phyloP scores from a whole-genome alignment of 2,113 vertebrate species.

The Hippocampus mohnikei region DNA sequence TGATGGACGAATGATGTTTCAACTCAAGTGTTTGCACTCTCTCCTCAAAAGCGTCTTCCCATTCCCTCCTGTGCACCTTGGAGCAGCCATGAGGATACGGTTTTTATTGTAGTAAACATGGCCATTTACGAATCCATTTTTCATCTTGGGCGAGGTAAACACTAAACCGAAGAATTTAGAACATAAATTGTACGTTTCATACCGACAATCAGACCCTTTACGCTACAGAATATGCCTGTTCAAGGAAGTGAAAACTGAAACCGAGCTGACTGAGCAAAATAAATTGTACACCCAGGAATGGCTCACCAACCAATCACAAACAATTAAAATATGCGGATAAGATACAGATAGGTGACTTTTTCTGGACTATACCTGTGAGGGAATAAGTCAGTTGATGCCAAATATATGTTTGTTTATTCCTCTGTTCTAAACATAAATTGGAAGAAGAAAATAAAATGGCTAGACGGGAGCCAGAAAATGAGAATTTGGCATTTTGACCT shows the following conservation, averaged over 20 bases:
- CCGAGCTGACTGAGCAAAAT: not conserved
- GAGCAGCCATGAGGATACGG: conserved; percentile 29
- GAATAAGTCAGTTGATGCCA: too few species aligned
- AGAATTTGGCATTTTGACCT: not conserved
- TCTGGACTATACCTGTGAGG: too few species aligned
- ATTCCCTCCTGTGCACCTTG: conserved; percentile 26
- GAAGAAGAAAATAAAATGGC: not conserved
- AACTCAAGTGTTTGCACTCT: conserved; percentile 49
- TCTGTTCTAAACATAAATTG: not conserved
- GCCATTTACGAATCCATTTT: not conserved
- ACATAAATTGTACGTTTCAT: not conserved
- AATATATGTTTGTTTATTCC: too few species aligned
- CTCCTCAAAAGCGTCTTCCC: conserved; percentile 39
- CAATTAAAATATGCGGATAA: not conserved
- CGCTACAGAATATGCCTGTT: not conserved
- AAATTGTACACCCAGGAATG: not conserved
- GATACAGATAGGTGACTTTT: too few species aligned
- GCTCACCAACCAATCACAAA: not conserved
- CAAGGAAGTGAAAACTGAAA: not conserved
- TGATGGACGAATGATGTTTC: not conserved
- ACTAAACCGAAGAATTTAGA: not conserved
- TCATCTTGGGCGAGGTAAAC: not conserved
- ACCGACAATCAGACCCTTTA: not conserved
- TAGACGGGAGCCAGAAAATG: not conserved
- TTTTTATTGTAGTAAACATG: conserved; percentile 38